These are phyloP conservation scores for Oryzias curvinotus DNA, from an alignment of 2,113 vertebrate genomes.

Conservation along the genomic window DNA sequence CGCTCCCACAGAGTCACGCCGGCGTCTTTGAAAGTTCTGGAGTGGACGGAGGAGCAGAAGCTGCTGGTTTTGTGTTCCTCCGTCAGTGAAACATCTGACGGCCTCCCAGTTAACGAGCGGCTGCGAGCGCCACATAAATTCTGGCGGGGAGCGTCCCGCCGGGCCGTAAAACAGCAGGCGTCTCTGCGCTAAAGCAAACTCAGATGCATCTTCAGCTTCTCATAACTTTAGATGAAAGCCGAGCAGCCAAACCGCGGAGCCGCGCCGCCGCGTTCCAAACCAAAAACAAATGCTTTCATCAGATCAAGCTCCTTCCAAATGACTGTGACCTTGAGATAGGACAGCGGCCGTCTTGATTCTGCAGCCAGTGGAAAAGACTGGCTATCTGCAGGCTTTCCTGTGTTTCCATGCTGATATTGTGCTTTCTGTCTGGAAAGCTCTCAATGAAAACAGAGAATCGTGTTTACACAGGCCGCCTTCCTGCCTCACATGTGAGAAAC, in stretches of 20 bases:
- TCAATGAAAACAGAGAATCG: conserved; percentile 54
- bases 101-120: conserved; percentile 20
- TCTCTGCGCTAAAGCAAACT: neutral
- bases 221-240: too few species aligned
- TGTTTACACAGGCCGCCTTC: conserved; percentile 56
- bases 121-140: conserved; percentile 41
- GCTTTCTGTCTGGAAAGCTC: conserved; percentile 47
- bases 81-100: neutral
- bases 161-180: conserved; percentile 13
- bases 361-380: conserved; percentile 40
- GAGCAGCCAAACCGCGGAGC: too few species aligned
- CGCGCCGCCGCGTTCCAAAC: too few species aligned
- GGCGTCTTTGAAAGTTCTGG: neutral
- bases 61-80: neutral
- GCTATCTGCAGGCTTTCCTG: conserved; percentile 52
- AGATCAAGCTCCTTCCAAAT: neutral
- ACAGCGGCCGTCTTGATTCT: conserved; percentile 49
- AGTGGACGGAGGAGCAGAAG: neutral
- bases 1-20: too few species aligned
- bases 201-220: neutral
- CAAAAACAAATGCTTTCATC: neutral
- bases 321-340: conserved; percentile 26
- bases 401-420: conserved; percentile 54
- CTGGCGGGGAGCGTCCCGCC: conserved; percentile 8
- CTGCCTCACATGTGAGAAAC: conserved; percentile 48